Percentiles rank a stretch among this genome's conserved stretches.
Conservation (phyloP, 2,888 invertebrate species). For the Lithophane semibrunnea region DNA sequence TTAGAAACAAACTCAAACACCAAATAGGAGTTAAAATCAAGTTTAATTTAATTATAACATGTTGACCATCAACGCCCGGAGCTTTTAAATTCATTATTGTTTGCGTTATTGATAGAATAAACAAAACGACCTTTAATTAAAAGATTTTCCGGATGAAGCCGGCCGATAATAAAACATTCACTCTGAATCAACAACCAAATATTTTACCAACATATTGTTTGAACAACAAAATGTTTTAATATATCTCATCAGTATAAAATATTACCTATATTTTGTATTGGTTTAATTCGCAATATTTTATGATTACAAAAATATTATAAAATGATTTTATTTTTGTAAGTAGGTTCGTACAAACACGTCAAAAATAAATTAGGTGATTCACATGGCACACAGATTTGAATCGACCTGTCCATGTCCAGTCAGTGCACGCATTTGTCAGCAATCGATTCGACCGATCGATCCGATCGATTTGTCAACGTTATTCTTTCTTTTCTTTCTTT, state of each 20-base stretch:
- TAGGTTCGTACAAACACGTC: neutral
- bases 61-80: slow-evolving; percentile 17
- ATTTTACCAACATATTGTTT: slow-evolving; percentile 9
- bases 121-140: slow-evolving; percentile 48
- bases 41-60: slow-evolving; percentile 37
- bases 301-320: neutral
- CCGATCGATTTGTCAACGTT: too few relatives aligned
- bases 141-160: slow-evolving; percentile 21
- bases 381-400: neutral
- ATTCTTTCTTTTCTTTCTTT: too few relatives aligned
- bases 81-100: slow-evolving; percentile 27
- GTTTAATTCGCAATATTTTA: neutral
- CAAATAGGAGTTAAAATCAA: slow-evolving; percentile 34
- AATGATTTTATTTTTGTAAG: neutral
- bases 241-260: neutral
- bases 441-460: neutral
- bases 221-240: neutral
- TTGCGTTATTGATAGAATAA: slow-evolving; percentile 25
- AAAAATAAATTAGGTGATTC: neutral
- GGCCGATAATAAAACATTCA: slow-evolving; percentile 19
- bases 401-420: too few relatives aligned
- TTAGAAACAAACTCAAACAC: slow-evolving; percentile 25
- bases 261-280: neutral
- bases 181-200: slow-evolving; percentile 22
- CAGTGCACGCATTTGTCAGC: neutral